These are phyloP conservation scores for Toxotes chatareus DNA, from an alignment of 2,113 vertebrate genomes.

Conservation along the genomic window DNA sequence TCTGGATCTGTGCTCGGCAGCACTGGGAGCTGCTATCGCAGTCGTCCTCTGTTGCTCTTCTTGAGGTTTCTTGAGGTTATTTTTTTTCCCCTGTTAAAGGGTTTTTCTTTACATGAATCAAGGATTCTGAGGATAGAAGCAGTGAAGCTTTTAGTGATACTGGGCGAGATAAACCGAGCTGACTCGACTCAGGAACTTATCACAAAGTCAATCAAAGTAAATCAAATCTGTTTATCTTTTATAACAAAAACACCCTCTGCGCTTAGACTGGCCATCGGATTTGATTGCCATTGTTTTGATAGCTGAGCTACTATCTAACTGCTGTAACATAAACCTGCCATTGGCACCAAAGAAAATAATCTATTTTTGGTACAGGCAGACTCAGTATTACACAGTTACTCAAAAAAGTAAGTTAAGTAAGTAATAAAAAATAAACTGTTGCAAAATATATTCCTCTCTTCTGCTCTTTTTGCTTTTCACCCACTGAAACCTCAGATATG, in stretches of 20 bases:
- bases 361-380: not conserved
- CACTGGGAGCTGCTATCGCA: not conserved
- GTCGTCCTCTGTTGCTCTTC: not conserved
- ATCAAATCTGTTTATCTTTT: not conserved
- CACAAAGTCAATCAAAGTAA: slow-evolving; percentile 2
- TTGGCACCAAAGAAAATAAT: no score
- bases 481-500: not conserved
- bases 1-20: not conserved
- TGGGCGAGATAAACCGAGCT: not conserved
- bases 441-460: not conserved
- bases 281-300: not conserved
- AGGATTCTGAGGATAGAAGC: not conserved
- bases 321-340: not conserved
- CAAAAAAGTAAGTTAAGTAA: no score
- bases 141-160: not conserved
- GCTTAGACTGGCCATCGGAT: not conserved
- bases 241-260: not conserved
- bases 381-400: not conserved
- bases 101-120: no score
- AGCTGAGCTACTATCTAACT: not conserved
- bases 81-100: not conserved
- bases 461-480: not conserved
- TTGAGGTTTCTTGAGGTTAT: no score
- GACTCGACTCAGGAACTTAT: not conserved
- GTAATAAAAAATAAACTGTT: no score